Percentiles rank a stretch among this genome's conserved stretches.
Conservation (phyloP, 2,113 vertebrate genomes). For the Clarias magur region DNA sequence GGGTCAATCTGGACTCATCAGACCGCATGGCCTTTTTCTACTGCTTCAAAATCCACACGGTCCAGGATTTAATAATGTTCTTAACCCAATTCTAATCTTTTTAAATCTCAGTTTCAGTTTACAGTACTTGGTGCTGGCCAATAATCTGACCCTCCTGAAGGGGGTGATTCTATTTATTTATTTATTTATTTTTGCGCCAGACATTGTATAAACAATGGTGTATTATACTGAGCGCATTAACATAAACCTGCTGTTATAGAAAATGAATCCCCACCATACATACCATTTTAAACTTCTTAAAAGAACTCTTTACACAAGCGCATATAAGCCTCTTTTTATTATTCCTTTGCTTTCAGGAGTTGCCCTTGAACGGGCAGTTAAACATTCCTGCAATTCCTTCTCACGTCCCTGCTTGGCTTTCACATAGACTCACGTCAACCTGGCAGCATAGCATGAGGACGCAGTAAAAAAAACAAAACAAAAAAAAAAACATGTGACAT, state of each 20-base stretch:
- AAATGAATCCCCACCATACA: not conserved
- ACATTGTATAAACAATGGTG: not conserved
- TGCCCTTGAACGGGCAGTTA: not conserved
- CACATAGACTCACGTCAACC: slow-evolving; percentile 18
- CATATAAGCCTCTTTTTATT: not conserved
- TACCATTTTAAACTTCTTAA: not conserved
- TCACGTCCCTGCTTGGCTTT: not conserved
- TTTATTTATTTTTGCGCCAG: too few relatives aligned
- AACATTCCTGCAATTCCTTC: slow-evolving; percentile 22
- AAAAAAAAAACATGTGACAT: slow-evolving; percentile 24
- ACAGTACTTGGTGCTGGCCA: too few relatives aligned
- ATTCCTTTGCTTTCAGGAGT: not conserved
- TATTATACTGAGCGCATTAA: not conserved
- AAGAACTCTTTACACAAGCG: not conserved
- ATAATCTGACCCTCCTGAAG: too few relatives aligned
- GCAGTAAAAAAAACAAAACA: not conserved
- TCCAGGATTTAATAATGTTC: too few relatives aligned
- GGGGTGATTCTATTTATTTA: too few relatives aligned
- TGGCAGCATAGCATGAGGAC: slow-evolving; percentile 9
- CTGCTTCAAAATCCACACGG: too few relatives aligned
- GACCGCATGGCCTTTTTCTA: too few relatives aligned
- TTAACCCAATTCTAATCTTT: too few relatives aligned
- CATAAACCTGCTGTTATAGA: not conserved
- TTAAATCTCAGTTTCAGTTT: too few relatives aligned
- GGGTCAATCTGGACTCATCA: too few relatives aligned